phyloP scores from a whole-genome alignment of 2,113 vertebrate species.

The Columba livia region DNA sequence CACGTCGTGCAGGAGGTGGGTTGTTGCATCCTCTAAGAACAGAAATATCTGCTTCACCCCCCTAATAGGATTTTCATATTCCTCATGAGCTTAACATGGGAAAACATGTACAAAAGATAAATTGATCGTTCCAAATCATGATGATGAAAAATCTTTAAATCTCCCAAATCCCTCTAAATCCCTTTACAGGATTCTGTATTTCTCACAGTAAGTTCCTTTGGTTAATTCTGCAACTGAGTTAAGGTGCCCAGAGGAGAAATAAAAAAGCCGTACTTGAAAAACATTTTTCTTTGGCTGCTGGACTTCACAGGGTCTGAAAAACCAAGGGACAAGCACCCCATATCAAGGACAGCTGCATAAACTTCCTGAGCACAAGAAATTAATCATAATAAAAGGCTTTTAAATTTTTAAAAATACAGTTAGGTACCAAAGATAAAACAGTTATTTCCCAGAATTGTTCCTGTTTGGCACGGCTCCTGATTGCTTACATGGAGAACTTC shows the following conservation, averaged over 20 bases:
- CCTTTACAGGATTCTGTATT: constrained; percentile 41
- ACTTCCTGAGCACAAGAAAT: constrained; percentile 56
- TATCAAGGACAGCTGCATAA: constrained; percentile 54
- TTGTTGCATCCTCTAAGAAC: background rate
- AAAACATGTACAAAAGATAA: constrained; percentile 44
- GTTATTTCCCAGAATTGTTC: constrained; percentile 63
- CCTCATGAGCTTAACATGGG: constrained; percentile 19
- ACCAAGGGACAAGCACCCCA: background rate
- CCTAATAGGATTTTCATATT: constrained; percentile 56
- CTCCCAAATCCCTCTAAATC: constrained; percentile 51
- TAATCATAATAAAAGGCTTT: constrained; percentile 58
- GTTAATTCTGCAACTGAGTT: constrained; percentile 31
- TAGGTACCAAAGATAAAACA: constrained; percentile 62
- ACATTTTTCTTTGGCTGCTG: constrained; percentile 30
- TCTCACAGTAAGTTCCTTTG: constrained; percentile 35
- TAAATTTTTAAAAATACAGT: background rate
- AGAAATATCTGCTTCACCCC: constrained; percentile 15
- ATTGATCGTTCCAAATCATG: constrained; percentile 29
- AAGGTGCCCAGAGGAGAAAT: constrained; percentile 43
- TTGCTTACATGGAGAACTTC: constrained; percentile 26
- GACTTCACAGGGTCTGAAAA: constrained; percentile 21
- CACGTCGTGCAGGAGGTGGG: background rate
- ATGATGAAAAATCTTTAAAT: constrained; percentile 55
- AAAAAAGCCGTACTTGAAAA: constrained; percentile 1
- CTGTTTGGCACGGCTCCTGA: constrained; percentile 14